Conservation (phyloP, 1,140 invertebrate genomes). For the Venturia canescens region DNA sequence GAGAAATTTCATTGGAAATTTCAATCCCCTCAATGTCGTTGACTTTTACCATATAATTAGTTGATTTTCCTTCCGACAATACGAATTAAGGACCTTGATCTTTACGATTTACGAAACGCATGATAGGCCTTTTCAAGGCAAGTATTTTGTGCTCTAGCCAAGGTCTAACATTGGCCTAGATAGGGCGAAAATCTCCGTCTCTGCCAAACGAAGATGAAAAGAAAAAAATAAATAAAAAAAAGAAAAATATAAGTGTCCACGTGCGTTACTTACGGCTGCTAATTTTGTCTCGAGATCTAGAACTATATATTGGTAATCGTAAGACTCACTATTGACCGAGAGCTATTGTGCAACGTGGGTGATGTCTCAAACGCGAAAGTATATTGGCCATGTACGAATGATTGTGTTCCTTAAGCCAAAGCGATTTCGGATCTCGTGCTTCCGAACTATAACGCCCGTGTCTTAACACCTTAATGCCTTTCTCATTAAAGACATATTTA, state of each 20-base stretch:
- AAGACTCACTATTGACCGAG: constrained; percentile 46
- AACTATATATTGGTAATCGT: constrained; percentile 52
- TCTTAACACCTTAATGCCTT: too few relatives aligned
- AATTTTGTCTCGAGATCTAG: constrained; percentile 63
- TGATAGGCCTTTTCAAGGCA: constrained; percentile 57
- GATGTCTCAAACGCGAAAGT: not conserved
- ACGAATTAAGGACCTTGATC: constrained; percentile 33
- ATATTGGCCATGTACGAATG: constrained; percentile 2
- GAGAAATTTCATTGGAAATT: too few relatives aligned
- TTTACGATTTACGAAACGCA: constrained; percentile 25
- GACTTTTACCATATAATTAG: not conserved
- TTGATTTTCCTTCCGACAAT: constrained; percentile 25
- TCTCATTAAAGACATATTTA: too few relatives aligned
- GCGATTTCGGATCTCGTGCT: too few relatives aligned
- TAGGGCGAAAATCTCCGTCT: constrained; percentile 52
- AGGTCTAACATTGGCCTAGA: constrained; percentile 67
- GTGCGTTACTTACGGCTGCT: constrained; percentile 51
- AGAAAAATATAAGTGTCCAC: constrained; percentile 37
- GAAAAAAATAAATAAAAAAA: constrained; percentile 14
- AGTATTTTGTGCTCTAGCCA: constrained; percentile 54
- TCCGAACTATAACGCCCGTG: too few relatives aligned
- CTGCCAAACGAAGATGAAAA: constrained; percentile 66
- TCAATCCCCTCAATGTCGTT: constrained; percentile 45
- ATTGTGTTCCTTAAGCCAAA: not conserved
- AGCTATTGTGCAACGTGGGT: constrained; percentile 37